Conservation (phyloP, 2,888 invertebrate genomes). For the Crossocerus cetratus region DNA sequence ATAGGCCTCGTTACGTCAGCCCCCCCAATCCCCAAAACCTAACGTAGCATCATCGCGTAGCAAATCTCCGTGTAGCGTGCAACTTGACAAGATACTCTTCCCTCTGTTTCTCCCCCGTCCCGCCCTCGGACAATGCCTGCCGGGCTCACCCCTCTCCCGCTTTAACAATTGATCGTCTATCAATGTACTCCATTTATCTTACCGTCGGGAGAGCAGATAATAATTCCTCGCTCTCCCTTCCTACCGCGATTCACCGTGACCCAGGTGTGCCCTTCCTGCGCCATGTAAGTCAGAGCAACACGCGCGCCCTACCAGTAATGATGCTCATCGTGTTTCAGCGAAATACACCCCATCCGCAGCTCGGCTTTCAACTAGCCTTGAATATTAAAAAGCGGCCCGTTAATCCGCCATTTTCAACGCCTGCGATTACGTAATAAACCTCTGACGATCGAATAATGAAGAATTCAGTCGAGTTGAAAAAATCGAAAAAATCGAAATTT, state of each 20-base stretch:
- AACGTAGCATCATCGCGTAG: conserved; percentile 63
- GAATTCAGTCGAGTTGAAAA: no score
- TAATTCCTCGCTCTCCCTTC: conserved; percentile 46
- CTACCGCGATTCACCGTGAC: conserved; percentile 24
- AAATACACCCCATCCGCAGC: background rate
- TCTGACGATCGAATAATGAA: no score
- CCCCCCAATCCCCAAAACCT: conserved; percentile 41
- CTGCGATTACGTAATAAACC: no score
- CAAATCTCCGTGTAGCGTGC: conserved; percentile 69
- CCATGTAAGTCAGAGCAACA: conserved; percentile 17
- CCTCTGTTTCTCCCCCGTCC: no score
- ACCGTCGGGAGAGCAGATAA: conserved; percentile 56
- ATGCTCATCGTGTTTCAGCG: background rate
- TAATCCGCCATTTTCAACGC: background rate
- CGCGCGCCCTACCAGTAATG: conserved; percentile 9
- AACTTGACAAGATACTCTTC: conserved; percentile 70
- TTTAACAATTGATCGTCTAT: conserved; percentile 67
- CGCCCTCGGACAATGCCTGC: conserved; percentile 36
- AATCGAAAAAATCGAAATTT: no score
- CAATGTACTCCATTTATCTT: conserved; percentile 70
- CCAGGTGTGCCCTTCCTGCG: conserved; percentile 41
- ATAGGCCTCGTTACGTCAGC: conserved; percentile 41
- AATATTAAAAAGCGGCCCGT: no score
- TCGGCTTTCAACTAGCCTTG: no score
- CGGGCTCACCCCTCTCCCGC: conserved; percentile 36